phyloP scores from a whole-genome alignment of 2,888 invertebrate species.

The Tyria jacobaeae region DNA sequence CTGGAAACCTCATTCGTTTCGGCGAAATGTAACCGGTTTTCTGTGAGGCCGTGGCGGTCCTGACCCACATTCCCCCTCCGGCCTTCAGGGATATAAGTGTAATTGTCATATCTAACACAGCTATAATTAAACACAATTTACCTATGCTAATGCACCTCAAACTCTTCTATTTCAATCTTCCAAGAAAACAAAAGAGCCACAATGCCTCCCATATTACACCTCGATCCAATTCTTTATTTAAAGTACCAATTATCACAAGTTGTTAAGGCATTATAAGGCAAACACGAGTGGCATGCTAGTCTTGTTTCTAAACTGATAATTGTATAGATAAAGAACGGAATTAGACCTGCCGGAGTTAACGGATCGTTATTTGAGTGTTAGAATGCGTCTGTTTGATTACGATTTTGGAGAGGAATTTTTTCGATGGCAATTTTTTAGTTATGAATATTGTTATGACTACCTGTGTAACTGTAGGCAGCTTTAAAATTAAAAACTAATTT shows the following conservation, averaged over 20 bases:
- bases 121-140: too few species aligned
- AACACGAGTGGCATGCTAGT: conserved; percentile 50
- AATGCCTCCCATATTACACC: conserved; percentile 75
- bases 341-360: conserved; percentile 53
- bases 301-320: conserved; percentile 64
- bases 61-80: too few species aligned
- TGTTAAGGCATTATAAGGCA: conserved; percentile 45
- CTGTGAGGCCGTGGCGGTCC: too few species aligned
- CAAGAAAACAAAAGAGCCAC: conserved; percentile 58
- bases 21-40: too few species aligned
- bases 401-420: conserved; percentile 16
- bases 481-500: too few species aligned
- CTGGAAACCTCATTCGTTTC: too few species aligned
- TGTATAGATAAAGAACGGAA: conserved; percentile 59
- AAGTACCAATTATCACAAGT: conserved; percentile 67
- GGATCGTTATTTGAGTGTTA: conserved; percentile 27
- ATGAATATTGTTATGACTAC: too few species aligned
- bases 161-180: conserved; percentile 46
- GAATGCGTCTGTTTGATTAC: conserved; percentile 24
- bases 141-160: background rate
- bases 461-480: too few species aligned
- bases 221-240: conserved; percentile 75
- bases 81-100: too few species aligned
- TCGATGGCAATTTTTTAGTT: background rate
- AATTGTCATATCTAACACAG: too few species aligned